These are phyloP conservation scores for Rotaria socialis DNA, from an alignment of 2,888 invertebrate genomes.

Conservation along the genomic window DNA sequence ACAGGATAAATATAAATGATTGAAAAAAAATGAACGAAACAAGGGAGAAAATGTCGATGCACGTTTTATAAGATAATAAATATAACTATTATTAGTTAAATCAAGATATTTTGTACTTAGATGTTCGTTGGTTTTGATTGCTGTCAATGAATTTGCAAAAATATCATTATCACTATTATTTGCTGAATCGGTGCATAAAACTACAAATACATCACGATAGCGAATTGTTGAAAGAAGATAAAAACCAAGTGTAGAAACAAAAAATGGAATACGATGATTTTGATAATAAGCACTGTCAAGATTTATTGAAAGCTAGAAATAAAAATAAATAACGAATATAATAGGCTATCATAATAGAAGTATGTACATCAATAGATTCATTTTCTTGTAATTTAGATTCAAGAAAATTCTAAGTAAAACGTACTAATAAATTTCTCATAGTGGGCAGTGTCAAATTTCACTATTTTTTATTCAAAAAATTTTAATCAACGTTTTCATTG, in stretches of 20 bases:
- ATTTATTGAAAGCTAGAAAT: not conserved
- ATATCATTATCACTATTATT: not conserved
- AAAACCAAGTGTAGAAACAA: conserved; percentile 13
- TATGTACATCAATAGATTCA: too few species aligned
- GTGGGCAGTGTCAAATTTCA: too few species aligned
- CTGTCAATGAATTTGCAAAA: not conserved
- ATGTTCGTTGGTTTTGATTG: not conserved
- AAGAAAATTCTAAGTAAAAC: too few species aligned
- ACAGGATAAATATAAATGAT: not conserved
- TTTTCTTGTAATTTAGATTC: too few species aligned
- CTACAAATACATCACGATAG: not conserved
- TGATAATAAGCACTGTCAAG: conserved; percentile 11
- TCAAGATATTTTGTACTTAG: not conserved
- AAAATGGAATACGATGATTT: conserved; percentile 27
- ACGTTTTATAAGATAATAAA: conserved; percentile 11
- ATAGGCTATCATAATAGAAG: too few species aligned
- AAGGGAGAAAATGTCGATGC: not conserved
- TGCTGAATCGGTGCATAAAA: not conserved
- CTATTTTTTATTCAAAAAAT: too few species aligned
- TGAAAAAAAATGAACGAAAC: not conserved
- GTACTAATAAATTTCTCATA: too few species aligned
- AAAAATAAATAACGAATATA: too few species aligned
- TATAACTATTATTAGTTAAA: not conserved
- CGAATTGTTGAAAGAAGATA: not conserved
- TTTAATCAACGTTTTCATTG: too few species aligned